Base-by-base conservation (phyloP, 2,797 vertebrate genomes). In the Melanotaenia trifasciata region DNA sequence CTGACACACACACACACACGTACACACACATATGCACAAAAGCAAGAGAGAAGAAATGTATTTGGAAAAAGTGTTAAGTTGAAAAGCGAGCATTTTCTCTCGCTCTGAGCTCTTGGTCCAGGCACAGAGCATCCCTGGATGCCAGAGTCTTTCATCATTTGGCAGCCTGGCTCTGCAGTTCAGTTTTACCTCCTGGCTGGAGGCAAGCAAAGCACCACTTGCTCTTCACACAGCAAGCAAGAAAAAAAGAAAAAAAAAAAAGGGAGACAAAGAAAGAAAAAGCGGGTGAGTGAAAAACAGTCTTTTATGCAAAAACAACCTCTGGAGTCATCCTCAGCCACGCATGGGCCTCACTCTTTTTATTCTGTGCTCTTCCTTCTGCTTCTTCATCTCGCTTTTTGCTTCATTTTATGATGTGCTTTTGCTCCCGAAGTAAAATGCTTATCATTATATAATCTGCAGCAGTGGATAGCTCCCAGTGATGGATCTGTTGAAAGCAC, bases 111-210 rank as follows among this genome's bases (percentile, higher is more conserved):
- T 93, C 87, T 93, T 89, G 94, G 93, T 94, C 89, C 87, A 84
- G 92, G 92, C 92, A 88, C 91, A 88, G 70, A 90, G 90, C 91
- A 90, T 95, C 95, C 92, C 93, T 90, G 85, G 89, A 93, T 93
- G 93, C 93, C 91, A 92, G 90, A 89, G 82, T 86, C 94, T 95
- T 95, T 94, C 92, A 95, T 95, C 93, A 93, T 93, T 94, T 94
- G 91, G 91, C 93, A 94, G 91, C 87, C 83, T 87, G 91, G 92
- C 89, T 87, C 90, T 78, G 78, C 89, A 86, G 90, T 93, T 91
- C 90, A 94, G 91, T 92, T 90, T 85, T 93, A 92, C 93, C 93
- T 95, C 92, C 91, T 94, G 94, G 94, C 94, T 94, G 88, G 85
- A 93, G 93, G 94, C 93, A 89, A 93, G 87, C 76, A 69, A 93